Evolutionary conservation across 2,113 vertebrate genomes (phyloP), one percentile per base, ranked within the genome.

Genomic region (Phyllostomus discolor): DNA sequence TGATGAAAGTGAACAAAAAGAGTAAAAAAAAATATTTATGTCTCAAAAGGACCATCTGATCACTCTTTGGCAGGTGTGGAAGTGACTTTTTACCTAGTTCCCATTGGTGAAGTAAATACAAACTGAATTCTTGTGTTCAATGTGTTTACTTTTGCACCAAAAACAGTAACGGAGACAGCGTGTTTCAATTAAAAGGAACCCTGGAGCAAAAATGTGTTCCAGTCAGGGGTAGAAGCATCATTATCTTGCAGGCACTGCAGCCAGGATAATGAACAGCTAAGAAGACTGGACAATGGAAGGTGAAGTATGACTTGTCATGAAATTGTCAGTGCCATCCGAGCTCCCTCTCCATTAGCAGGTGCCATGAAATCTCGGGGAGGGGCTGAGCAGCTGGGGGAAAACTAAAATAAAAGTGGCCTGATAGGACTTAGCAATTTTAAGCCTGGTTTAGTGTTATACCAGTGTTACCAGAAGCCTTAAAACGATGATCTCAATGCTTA

Each of bases 161-260:
- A 96, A 98, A 76, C 96, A 97, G 98, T 87, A 97, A 95, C 91
- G 90, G 7, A 24, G 95, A 76, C 67, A 88, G 72, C 41, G 96
- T 91, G 96, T 97, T 98, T 96, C 97, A 98, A 98, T 97, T 98
- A 82, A 97, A 97, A 97, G 97, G 96, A 97, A 97, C 97, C 97
- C 97, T 97, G 97, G 93, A 98, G 98, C 97, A 97, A 96, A 97
- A 98, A 76, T 93, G 94, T 82, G 38, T 93, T 95, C 72, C 48
- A 83, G 97, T 97, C 96, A 89, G 76, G 92, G 97, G 96, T 79
- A 96, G 97, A 96, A 97, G 98, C 97, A 94, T 97, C 97, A 70
- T 97, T 92, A 81, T 88, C 88, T 94, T 26, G 52, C 86, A 96
- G 98, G 96, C 95, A 59, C 93, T 94, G 97, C 96, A 95, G 98